Evolutionary conservation across 2,888 invertebrate genomes (phyloP).

Genomic region (Galeopsomyia nigrocyanea): DNA sequence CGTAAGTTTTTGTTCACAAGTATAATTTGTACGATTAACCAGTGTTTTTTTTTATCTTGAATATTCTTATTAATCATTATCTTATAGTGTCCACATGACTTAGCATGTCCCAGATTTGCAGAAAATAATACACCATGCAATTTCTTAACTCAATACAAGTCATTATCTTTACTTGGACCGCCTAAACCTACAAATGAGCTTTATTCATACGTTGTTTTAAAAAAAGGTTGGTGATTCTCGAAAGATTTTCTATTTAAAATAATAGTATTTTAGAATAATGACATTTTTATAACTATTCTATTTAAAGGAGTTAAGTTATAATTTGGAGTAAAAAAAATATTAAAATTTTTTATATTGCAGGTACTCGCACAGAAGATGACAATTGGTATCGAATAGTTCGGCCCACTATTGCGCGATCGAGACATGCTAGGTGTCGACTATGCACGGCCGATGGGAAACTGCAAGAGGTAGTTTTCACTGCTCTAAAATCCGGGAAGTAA

Average conservation of each 20-base stretch:
- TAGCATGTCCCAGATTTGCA: slow-evolving; percentile 79
- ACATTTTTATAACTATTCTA: slow-evolving; percentile 28
- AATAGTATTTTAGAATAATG: slow-evolving; percentile 11
- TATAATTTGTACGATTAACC: not conserved
- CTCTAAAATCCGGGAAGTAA: slow-evolving; percentile 81
- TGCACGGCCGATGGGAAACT: slow-evolving; percentile 83
- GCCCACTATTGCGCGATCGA: slow-evolving; percentile 77
- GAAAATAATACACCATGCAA: slow-evolving; percentile 82
- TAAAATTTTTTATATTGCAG: slow-evolving; percentile 58
- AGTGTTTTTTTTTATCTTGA: not conserved
- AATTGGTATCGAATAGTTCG: slow-evolving; percentile 87
- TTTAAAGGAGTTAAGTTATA: slow-evolving; percentile 18
- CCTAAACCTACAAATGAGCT: slow-evolving; percentile 71
- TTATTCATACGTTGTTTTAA: slow-evolving; percentile 86
- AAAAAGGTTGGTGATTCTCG: slow-evolving; percentile 74
- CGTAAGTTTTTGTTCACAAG: slow-evolving; percentile 69
- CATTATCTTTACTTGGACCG: slow-evolving; percentile 70
- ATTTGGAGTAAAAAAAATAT: slow-evolving; percentile 6
- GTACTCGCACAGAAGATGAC: slow-evolving; percentile 68
- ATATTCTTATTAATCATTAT: slow-evolving; percentile 10
- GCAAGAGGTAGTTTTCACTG: slow-evolving; percentile 83
- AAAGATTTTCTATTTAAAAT: slow-evolving; percentile 3
- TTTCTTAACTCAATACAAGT: slow-evolving; percentile 77
- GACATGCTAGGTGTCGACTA: slow-evolving; percentile 82
- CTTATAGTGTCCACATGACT: slow-evolving; percentile 85